Base-by-base conservation (phyloP, 1,140 invertebrate species). In the Babylonia areolata region DNA sequence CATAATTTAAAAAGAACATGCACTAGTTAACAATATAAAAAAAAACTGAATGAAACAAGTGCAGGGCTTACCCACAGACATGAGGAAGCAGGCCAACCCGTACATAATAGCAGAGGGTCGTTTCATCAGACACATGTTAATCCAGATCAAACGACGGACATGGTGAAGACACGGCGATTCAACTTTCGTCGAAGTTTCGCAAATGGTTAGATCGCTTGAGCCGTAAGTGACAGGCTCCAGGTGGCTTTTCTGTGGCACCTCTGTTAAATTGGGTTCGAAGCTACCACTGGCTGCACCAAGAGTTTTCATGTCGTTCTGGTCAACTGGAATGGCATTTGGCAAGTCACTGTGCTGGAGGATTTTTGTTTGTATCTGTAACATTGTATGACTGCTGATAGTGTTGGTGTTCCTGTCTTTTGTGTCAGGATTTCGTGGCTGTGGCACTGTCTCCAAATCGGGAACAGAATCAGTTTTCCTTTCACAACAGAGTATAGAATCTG, bases 71-170 rank as follows among this genome's bases (percentile, higher is more conserved):
- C 98, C 98, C 95, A 98, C 96, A 96, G 99, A 97, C 1, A 98
- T 98, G 39, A 99, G 95, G 88, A 97, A 97, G 33, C 98, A 98
- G 84, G 97, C 97, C 37, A 97, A 90, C 12, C 97, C 96, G 31
- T 99, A 95, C 39, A 99, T 95, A 33, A 98, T 93, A 93, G 99
- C 99, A 0, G 97, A 97, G 0, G 97, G 97, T 85, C 97, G 98
- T 90, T 96, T 96, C 3, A 99, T 95, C 0, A 99, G 95, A 54
- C 96, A 96, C 79, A 92, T 87, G 82, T 92, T 90, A 39, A 40
- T 5, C 37, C 75, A 77, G 2, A 77, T 1, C 35, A 40, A 28
- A 40, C 75, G 35, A 77, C 28, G 37, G 0, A 73, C 15, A 12
- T 64, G 58, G 5, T 1, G 12, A 64, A 64, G 39, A 17, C 20